phyloP scores from a whole-genome alignment of 2,113 vertebrate species.

The Callorhinus ursinus region DNA sequence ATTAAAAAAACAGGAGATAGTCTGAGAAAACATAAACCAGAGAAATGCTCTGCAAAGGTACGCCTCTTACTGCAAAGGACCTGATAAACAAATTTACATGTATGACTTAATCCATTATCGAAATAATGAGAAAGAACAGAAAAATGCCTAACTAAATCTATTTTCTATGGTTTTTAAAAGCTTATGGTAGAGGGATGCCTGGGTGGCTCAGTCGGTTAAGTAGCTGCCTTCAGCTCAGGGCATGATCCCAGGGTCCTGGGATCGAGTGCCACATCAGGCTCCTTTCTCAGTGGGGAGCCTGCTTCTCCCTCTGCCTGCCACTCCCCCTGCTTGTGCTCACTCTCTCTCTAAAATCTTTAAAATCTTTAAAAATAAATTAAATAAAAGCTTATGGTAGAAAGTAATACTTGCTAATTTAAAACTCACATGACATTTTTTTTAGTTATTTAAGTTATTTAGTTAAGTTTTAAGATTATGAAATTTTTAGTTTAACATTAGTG shows the following conservation, averaged over 20 bases:
- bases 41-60: not conserved
- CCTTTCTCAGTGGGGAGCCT: not conserved
- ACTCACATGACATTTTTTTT: not conserved
- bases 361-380: not conserved
- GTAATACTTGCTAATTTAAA: slow-evolving; percentile 8
- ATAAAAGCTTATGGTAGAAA: not conserved
- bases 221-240: not conserved
- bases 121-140: slow-evolving; percentile 21
- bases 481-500: not conserved
- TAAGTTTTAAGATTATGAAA: not conserved
- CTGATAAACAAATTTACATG: not conserved
- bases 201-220: not conserved
- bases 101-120: not conserved
- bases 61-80: not conserved
- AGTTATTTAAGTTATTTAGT: not conserved
- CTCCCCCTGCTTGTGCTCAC: not conserved
- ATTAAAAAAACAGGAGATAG: not conserved
- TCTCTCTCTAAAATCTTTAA: too few relatives aligned
- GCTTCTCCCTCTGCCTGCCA: not conserved
- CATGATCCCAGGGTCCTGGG: not conserved
- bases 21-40: not conserved
- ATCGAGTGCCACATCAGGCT: not conserved
- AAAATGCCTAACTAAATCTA: not conserved
- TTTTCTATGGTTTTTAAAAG: not conserved
- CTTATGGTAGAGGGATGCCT: not conserved